Base-by-base conservation (phyloP, 2,797 vertebrate genomes). In the Phrynocephalus vlangalii region DNA sequence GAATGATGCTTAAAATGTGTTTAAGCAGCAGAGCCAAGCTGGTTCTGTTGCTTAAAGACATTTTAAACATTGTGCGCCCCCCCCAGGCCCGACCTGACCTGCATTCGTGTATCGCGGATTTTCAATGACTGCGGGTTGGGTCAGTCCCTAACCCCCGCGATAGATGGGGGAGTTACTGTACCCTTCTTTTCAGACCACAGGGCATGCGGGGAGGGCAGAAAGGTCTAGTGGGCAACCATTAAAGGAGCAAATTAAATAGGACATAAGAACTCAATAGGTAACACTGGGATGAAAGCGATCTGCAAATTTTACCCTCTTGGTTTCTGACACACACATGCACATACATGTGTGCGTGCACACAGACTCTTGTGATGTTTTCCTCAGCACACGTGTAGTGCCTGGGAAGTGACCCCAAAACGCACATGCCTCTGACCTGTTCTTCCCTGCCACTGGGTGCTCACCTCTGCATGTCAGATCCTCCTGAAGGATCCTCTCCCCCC, bases 381-480 rank as follows among this genome's bases (percentile, higher is more conserved):
- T 86, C 73, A 78, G 6, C 16, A 67, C 28, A 56, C 10, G 20
- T 15, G 15, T 18, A 50, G 30, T 10, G 30, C 2, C 0, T 22
- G 15, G 67, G 52, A 68, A 68, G 38, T 3, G 16, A 20, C 5
- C 2, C 8, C 7, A 15, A 20, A n/a, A 5, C 20, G 1, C 28
- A 77, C 10, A 24, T 6, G 4, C 67, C 7, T 30, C 48, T 22
- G 9, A 28, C 84, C 79, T 63, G 11, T 9, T 24, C 6, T 22
- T 28, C 28, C 11, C 6, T 63, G 24, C 20, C 66, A 73, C 6
- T 1, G 68, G 8, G 75, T 6, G 48, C 97, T 97, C 94, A 99
- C 99, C 97, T 84, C 97, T 97, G 93, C 99, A 99, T 87, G 97
- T 98, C 91, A 97, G 96, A 94, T 99, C 99, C 8, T 98, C 98